Percentiles rank a stretch among this genome's conserved stretches.
Evolutionary conservation across 2,888 invertebrate genomes (phyloP).

Genomic region (Lasioglossum morio): DNA sequence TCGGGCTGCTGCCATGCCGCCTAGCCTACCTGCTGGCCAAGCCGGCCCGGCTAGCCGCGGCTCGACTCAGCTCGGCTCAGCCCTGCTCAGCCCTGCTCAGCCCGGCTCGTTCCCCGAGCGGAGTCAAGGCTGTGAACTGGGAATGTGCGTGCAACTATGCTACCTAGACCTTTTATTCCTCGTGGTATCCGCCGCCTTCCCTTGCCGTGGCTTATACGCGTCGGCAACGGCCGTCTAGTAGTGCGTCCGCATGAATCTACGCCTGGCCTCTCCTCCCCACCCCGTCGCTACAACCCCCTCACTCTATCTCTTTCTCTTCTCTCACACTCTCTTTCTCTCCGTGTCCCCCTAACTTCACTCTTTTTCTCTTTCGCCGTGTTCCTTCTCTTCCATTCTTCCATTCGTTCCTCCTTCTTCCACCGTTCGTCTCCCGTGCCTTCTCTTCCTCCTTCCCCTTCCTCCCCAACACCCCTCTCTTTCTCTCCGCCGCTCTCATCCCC

Average conservation of each 20-base stretch:
- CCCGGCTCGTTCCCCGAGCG: conserved; percentile 63
- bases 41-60: background rate
- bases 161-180: conserved; percentile 80
- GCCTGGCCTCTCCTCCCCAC: conserved; percentile 28
- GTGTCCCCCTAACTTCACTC: background rate
- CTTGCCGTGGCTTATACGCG: conserved; percentile 72
- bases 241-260: conserved; percentile 74
- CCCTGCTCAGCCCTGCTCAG: conserved; percentile 34
- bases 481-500: conserved; percentile 54
- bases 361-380: background rate
- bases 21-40: conserved; percentile 23
- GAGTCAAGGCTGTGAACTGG: conserved; percentile 83
- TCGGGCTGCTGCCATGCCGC: background rate
- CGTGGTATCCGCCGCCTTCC: conserved; percentile 70
- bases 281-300: background rate
- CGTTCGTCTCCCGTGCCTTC: background rate
- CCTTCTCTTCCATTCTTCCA: background rate
- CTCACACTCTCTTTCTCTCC: background rate
- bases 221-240: conserved; percentile 72
- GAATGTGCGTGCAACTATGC: conserved; percentile 84
- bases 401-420: background rate
- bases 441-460: background rate
- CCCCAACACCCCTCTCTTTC: background rate
- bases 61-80: background rate
- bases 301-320: background rate